Evolutionary conservation across 2,113 vertebrate species (phyloP).

Genomic region (Ceratotherium simum): DNA sequence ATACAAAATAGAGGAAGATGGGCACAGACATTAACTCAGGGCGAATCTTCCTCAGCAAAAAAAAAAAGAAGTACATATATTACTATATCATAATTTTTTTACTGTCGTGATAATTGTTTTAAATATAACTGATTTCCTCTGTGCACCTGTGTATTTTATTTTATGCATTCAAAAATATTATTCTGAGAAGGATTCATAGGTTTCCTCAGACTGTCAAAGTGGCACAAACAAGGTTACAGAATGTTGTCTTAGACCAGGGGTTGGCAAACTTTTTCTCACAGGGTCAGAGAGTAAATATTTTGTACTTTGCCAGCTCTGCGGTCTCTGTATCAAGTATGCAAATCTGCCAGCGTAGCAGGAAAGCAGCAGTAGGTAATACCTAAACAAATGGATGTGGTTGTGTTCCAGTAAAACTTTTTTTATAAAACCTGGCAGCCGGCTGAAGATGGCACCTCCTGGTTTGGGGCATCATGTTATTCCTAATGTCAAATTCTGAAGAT

Average conservation of each 20-base stretch:
- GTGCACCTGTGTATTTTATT: background rate
- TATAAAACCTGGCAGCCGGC: background rate
- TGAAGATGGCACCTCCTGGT: background rate
- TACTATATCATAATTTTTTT: background rate
- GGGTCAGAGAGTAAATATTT: background rate
- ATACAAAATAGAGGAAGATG: no score
- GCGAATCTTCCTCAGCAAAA: no score
- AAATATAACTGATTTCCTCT: background rate
- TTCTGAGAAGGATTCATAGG: background rate
- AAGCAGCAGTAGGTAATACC: background rate
- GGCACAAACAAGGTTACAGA: background rate
- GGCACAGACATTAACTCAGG: no score
- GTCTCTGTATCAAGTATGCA: background rate
- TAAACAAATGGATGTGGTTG: background rate
- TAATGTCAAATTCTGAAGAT: background rate
- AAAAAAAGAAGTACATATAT: background rate
- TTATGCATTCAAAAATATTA: background rate
- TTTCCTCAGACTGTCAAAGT: background rate
- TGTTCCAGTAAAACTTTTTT: background rate
- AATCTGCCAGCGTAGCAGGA: background rate
- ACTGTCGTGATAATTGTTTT: background rate
- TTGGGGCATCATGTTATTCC: background rate
- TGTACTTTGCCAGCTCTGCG: background rate
- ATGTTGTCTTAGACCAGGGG: background rate
- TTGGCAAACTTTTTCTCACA: background rate